Conservation (phyloP, 2,888 invertebrate species). For the Pinctada fucata region DNA sequence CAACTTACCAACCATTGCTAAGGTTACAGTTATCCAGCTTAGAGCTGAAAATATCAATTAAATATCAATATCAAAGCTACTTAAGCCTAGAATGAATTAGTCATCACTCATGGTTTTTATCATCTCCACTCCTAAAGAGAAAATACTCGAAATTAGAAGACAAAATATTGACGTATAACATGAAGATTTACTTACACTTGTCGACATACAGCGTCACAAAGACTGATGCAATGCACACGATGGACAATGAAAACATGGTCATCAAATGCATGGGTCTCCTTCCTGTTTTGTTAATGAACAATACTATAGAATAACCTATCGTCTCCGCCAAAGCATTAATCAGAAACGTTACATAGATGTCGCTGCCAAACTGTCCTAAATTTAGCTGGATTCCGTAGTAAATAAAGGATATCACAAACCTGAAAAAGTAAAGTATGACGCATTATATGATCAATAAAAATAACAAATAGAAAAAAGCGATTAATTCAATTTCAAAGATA, state of each 20-base stretch:
- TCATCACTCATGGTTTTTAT: no score
- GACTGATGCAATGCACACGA: no score
- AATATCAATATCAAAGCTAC: background rate
- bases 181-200: no score
- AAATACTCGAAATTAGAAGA: no score
- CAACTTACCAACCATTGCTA: background rate
- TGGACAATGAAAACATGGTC: background rate
- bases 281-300: background rate
- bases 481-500: no score
- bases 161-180: no score
- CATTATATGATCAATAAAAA: background rate
- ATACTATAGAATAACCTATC: background rate
- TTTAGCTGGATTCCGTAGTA: constrained; percentile 11
- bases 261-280: background rate
- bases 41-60: background rate
- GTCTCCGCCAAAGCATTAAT: constrained; percentile 6
- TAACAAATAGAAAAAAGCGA: background rate
- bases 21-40: background rate
- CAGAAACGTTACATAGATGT: constrained; percentile 12
- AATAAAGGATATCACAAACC: background rate
- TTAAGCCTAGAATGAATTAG: no score
- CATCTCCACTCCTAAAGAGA: no score
- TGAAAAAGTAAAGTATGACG: no score
- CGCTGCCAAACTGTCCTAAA: constrained; percentile 3
- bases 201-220: no score